phyloP scores from a whole-genome alignment of 1,140 invertebrate species.

The Drosophila grimshawi region DNA sequence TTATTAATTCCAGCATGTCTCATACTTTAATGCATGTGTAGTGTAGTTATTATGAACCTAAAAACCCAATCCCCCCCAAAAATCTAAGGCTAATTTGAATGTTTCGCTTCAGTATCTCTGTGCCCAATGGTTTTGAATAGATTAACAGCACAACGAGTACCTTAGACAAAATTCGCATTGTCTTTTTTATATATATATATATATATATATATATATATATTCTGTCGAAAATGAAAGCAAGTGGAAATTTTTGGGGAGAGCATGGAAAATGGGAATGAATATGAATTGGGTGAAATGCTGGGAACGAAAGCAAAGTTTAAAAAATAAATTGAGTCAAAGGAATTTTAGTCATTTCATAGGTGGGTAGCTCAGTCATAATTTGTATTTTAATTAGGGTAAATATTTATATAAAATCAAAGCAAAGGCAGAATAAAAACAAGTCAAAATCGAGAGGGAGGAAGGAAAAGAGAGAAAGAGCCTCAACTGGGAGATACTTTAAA shows the following conservation, averaged over 20 bases:
- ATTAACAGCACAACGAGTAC: conserved; percentile 21
- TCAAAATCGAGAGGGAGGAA: too few species aligned
- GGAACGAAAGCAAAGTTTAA: too few species aligned
- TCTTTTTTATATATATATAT: background rate
- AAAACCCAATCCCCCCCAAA: background rate
- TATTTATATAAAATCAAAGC: too few species aligned
- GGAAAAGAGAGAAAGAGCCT: too few species aligned
- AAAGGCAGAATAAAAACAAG: too few species aligned
- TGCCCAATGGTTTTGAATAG: conserved; percentile 48
- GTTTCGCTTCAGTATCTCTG: conserved; percentile 19
- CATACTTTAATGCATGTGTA: conserved; percentile 40
- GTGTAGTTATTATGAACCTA: conserved; percentile 1
- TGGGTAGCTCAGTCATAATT: background rate
- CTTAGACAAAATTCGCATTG: conserved; percentile 11
- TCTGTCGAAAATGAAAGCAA: conserved; percentile 6
- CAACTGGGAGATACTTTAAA: too few species aligned
- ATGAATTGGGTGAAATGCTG: background rate
- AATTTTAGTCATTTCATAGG: background rate
- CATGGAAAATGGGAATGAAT: conserved; percentile 2
- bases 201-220: background rate
- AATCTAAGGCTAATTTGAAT: conserved; percentile 53
- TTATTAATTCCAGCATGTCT: conserved; percentile 71
- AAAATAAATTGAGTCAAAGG: background rate
- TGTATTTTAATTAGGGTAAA: background rate
- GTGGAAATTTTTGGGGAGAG: conserved; percentile 4